These are phyloP conservation scores for Pecten maximus DNA, from an alignment of 2,888 invertebrate species.

Conservation along the genomic window DNA sequence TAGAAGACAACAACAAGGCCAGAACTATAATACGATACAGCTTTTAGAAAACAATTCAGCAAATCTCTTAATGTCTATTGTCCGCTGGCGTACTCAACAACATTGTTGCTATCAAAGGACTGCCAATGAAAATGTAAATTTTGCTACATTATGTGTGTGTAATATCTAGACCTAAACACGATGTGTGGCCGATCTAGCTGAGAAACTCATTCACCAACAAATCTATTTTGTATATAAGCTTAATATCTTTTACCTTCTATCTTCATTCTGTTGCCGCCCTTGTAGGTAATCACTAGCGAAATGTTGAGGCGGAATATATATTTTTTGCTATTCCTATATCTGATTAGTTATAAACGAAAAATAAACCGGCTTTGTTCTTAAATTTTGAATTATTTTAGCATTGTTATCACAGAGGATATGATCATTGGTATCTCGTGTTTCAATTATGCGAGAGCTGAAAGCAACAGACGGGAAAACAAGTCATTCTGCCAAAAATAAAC, in stretches of 20 bases:
- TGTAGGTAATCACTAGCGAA: neutral
- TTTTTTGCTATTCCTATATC: neutral
- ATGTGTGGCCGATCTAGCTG: neutral
- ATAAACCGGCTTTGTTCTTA: neutral
- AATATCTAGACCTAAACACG: neutral
- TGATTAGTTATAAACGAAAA: neutral
- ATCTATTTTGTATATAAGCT: neutral
- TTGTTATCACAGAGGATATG: neutral
- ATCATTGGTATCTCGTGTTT: neutral
- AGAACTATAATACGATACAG: neutral
- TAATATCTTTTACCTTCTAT: neutral
- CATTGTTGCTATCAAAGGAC: neutral
- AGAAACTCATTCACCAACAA: neutral
- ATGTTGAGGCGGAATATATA: neutral
- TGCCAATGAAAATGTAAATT: neutral
- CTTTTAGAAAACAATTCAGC: constrained; percentile 13
- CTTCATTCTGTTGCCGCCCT: neutral
- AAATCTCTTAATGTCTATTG: neutral
- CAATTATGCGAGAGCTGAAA: neutral
- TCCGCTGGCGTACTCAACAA: neutral
- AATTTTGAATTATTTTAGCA: constrained; percentile 29
- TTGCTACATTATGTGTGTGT: neutral
- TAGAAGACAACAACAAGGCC: neutral
- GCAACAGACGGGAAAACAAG: constrained; percentile 16
- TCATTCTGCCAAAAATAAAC: neutral